phyloP scores from a whole-genome alignment of 2,888 invertebrate genomes.

The Escarpia spicata region DNA sequence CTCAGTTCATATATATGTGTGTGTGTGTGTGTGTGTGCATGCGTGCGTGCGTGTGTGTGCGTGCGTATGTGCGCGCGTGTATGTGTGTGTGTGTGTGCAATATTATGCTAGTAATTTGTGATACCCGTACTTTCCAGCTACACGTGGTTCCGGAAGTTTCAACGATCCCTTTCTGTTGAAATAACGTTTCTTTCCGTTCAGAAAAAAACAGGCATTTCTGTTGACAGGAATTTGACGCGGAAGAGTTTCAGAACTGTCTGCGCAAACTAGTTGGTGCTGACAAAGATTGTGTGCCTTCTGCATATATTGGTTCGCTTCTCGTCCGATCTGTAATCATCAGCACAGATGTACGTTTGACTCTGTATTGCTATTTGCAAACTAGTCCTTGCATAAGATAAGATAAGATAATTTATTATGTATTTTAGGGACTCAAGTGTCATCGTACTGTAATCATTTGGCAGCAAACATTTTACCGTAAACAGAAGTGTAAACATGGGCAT shows the following conservation, averaged over 20 bases:
- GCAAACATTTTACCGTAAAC: too few species aligned
- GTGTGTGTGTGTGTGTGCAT: too few species aligned
- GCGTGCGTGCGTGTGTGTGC: not conserved
- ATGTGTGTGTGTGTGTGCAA: not conserved
- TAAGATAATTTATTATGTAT: too few species aligned
- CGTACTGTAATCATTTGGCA: too few species aligned
- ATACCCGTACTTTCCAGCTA: too few species aligned
- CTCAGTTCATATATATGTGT: slow-evolving; percentile 59
- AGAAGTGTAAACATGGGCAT: too few species aligned
- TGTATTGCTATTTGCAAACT: not conserved
- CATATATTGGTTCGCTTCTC: not conserved
- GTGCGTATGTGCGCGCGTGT: not conserved
- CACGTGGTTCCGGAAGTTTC: too few species aligned
- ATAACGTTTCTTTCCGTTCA: too few species aligned
- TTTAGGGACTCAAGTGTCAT: too few species aligned
- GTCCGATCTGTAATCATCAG: not conserved
- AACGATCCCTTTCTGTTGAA: too few species aligned
- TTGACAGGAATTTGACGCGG: slow-evolving; percentile 14
- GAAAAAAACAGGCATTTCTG: too few species aligned
- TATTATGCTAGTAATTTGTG: not conserved
- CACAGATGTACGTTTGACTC: not conserved
- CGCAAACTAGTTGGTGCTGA: not conserved
- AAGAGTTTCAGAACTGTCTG: slow-evolving; percentile 3
- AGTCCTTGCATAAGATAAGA: not conserved
- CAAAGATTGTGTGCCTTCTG: not conserved